Base-by-base conservation (phyloP, 2,113 vertebrate genomes). In the Bubo bubo region DNA sequence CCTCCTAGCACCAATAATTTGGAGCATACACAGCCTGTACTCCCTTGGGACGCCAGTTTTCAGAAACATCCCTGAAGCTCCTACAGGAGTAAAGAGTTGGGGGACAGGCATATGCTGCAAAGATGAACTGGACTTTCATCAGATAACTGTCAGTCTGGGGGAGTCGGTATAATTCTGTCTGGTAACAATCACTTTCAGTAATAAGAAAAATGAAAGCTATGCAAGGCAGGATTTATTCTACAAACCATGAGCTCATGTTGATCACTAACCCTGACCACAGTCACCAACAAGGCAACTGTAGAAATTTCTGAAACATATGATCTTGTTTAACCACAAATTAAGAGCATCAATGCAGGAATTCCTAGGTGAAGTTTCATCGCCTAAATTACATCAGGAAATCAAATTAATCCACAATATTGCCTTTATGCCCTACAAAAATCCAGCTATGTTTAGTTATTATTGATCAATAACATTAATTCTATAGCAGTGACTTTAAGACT, bases 381-480 rank as follows among this genome's bases (percentile, higher is more conserved):
- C 55, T 60, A 62, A 80, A 34, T 86, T 72, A 64, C 22, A 77
- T 58, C 47, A 56, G 64, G 41, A 86, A 90, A 92, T 72, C 64
- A 80, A 80, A 93, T 0, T 59, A 23, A 47, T 62, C 39, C 34
- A 60, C 27, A 49, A 39, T 55, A 77, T n/a, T 79, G 10, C 43
- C 20, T 86, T 73, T 14, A 49, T 43, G 26, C 30, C 66, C 62
- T 74, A 49, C 1, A 4, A 93, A 92, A 92, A 67, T 19, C 7
- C 68, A 88, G 49, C 32, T 74, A 12, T 21, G 4, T 73, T 86
- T 55, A 66, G 34, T 66, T 58, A 49, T 66, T 93, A 43, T 58
- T 79, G 49, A 96, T 92, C 88, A 91, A 43, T 49, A 52, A 7
- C 52, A 75, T 63, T 91, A 72, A 93, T 88, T 80, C 67, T 92